Percentiles rank a stretch among this genome's conserved stretches.
Conservation (phyloP, 2,888 invertebrate species). For the Eudasyphora cyanicolor region DNA sequence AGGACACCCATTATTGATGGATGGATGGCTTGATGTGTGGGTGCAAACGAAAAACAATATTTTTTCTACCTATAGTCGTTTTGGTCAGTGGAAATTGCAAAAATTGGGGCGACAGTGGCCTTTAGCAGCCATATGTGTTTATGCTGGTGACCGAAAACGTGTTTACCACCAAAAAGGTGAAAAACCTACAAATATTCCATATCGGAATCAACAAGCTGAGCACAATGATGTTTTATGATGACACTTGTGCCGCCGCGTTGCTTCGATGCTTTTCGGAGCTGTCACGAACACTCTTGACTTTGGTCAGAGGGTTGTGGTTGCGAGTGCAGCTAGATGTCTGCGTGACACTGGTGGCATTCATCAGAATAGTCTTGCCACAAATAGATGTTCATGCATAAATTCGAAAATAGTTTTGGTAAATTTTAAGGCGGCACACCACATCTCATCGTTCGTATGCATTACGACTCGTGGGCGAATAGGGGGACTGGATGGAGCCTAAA, state of each 20-base stretch:
- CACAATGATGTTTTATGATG: slow-evolving; percentile 13
- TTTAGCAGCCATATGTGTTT: not conserved
- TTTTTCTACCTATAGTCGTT: not conserved
- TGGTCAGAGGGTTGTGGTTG: slow-evolving; percentile 1
- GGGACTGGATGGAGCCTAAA: too few relatives aligned
- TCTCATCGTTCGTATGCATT: not conserved
- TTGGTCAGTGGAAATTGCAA: not conserved
- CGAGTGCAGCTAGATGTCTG: not conserved
- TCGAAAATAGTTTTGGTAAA: not conserved
- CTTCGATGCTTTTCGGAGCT: too few relatives aligned
- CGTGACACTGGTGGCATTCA: slow-evolving; percentile 6
- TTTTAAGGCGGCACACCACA: not conserved
- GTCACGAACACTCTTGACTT: slow-evolving; percentile 6
- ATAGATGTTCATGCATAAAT: not conserved
- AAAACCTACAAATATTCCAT: not conserved
- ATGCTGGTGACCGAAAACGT: not conserved
- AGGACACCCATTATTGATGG: not conserved
- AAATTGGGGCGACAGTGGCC: not conserved
- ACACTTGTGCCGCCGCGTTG: not conserved
- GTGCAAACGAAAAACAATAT: not conserved
- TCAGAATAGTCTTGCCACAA: not conserved
- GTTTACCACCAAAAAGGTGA: not conserved
- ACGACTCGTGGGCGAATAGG: not conserved
- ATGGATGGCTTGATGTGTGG: not conserved
- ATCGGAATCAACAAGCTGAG: not conserved